phyloP scores from a whole-genome alignment of 2,113 vertebrate genomes.

The Hydrolagus affinis region DNA sequence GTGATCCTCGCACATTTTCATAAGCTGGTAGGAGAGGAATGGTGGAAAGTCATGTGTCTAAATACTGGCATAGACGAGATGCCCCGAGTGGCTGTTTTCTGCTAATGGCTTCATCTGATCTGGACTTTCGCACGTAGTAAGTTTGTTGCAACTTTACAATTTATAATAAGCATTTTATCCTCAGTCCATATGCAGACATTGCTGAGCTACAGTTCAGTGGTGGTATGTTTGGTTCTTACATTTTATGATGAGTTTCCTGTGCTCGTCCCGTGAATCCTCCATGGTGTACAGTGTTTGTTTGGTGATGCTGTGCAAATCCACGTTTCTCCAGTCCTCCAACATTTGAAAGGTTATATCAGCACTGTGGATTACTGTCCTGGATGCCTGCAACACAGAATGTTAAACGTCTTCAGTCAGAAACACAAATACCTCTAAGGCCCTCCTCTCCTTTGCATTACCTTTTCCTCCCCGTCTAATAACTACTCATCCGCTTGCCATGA shows the following conservation, averaged over 20 bases:
- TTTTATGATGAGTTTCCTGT: constrained; percentile 87
- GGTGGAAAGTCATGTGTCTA: too few relatives aligned
- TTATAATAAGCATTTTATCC: neutral
- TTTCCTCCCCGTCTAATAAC: neutral
- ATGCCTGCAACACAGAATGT: constrained; percentile 65
- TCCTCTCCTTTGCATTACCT: neutral
- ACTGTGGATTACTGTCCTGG: constrained; percentile 97
- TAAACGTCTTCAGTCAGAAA: neutral
- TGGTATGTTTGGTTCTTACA: constrained; percentile 59
- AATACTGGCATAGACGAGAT: too few relatives aligned
- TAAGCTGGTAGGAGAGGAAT: too few relatives aligned
- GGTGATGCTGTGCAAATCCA: constrained; percentile 96
- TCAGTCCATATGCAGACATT: neutral
- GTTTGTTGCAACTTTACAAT: too few relatives aligned
- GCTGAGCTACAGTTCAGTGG: neutral
- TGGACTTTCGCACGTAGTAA: too few relatives aligned
- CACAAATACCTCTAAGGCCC: neutral
- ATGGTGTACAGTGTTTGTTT: constrained; percentile 98
- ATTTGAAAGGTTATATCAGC: constrained; percentile 98
- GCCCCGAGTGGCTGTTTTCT: too few relatives aligned
- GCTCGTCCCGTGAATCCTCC: constrained; percentile 90
- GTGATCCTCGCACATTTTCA: too few relatives aligned
- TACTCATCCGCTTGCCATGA: neutral
- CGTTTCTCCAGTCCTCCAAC: constrained; percentile 98
- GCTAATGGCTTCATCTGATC: too few relatives aligned